phyloP scores from a whole-genome alignment of 2,888 invertebrate species.

The Polydrusus cervinus region DNA sequence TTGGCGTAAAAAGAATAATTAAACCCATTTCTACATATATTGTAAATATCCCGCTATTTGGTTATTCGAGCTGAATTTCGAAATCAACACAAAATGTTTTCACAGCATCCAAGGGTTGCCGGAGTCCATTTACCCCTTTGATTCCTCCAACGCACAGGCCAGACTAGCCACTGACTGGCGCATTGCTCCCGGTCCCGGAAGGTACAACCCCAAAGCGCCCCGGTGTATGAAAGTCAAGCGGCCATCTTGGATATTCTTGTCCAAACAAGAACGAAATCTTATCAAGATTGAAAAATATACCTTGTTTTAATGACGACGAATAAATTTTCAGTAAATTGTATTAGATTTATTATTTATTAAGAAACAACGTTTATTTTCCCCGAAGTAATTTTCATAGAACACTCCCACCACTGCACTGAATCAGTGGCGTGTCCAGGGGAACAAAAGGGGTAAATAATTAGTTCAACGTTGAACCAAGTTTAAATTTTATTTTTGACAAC shows the following conservation, averaged over 20 bases:
- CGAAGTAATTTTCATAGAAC: too few relatives aligned
- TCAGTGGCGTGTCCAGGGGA: too few relatives aligned
- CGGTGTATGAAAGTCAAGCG: slow-evolving; percentile 59
- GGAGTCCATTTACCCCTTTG: slow-evolving; percentile 61
- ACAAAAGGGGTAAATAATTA: too few relatives aligned
- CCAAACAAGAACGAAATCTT: slow-evolving; percentile 60
- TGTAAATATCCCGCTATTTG: too few relatives aligned
- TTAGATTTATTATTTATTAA: background rate
- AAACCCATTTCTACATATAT: too few relatives aligned
- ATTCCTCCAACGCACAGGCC: slow-evolving; percentile 61
- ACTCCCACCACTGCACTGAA: too few relatives aligned
- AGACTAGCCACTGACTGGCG: slow-evolving; percentile 64
- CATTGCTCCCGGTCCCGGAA: slow-evolving; percentile 67
- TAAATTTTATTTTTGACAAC: too few relatives aligned
- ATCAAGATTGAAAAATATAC: slow-evolving; percentile 56
- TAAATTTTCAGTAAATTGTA: background rate
- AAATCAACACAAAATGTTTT: too few relatives aligned
- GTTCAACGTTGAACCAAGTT: too few relatives aligned
- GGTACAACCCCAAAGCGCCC: slow-evolving; percentile 63
- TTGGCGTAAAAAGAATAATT: too few relatives aligned
- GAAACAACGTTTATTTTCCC: background rate
- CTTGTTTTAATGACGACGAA: slow-evolving; percentile 2
- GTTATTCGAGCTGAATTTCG: too few relatives aligned
- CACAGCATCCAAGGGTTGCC: slow-evolving; percentile 32
- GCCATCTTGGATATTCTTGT: slow-evolving; percentile 65